Base-by-base conservation (phyloP, 2,113 vertebrate species). In the Zonotrichia leucophrys region DNA sequence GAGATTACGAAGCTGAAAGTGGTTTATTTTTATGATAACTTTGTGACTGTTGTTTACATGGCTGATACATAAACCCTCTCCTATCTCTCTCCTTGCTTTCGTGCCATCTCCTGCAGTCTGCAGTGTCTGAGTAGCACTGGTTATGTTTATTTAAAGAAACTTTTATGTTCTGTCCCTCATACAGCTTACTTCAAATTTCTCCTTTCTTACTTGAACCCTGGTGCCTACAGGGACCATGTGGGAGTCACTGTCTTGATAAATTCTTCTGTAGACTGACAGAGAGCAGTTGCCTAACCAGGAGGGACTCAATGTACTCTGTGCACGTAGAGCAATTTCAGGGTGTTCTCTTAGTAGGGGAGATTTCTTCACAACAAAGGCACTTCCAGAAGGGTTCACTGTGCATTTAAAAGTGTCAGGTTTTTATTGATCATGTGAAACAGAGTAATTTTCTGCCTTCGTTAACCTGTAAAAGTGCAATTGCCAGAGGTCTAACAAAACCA, bases 391-490 rank as follows among this genome's bases (percentile, higher is more conserved):
- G 72, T 63, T 88, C 68, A 63, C 21, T 47, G 28, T 56, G 20
- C 73, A 49, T 89, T 92, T 27, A 56, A 69, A 68, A 69, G 13
- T 72, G 83, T 39, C 83, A 69, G 21, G 46, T 75, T 89, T 84
- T 95, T 96, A 82, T 95, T 92, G 90, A 73, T 73, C 31, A 82
- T 39, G 50, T 87, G 83, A 90, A 92, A 82, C 62, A 19, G 56
- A 89, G 69, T 94, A 75, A 94, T 93, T 91, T 96, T 72, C 73
- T 92, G 50, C 46, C 60, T 93, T 93, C 47, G 53, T 96, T 94
- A 96, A 96, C 85, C 94, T 87, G 23, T 79, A 59, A 79, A 87
- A 91, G 47, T 86, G 62, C 42, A 91, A 33, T 92, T 90, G 91
- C 83, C 53, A 88, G 67, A 70, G 49, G 83, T 95, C 79, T 96